phyloP scores from a whole-genome alignment of 35 echinoderm and acorn worm species.

The Heliocidaris erythrogramma region DNA sequence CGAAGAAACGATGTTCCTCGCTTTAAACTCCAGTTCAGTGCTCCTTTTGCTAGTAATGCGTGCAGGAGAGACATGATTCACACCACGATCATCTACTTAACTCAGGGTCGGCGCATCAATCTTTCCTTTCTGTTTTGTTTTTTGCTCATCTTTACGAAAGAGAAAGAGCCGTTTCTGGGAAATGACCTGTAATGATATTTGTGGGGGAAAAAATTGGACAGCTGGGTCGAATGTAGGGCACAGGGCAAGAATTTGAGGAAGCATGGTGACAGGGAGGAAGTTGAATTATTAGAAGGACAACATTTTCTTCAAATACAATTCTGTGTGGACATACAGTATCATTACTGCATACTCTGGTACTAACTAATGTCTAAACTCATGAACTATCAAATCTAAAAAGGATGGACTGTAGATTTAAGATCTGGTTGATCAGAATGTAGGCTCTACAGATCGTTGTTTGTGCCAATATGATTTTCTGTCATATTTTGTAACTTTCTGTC shows the following conservation, averaged over 20 bases:
- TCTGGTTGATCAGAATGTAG: no score
- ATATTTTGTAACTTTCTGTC: no score
- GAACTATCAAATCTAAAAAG: no score
- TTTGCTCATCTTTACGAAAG: no score
- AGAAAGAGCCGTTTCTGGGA: not conserved
- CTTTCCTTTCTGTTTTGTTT: not conserved
- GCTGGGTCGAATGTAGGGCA: not conserved
- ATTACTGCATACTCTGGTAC: no score
- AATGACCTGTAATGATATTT: not conserved
- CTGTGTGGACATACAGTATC: no score
- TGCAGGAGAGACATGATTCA: not conserved
- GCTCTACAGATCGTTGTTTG: no score
- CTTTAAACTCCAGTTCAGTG: not conserved
- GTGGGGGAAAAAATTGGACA: not conserved
- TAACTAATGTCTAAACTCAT: no score
- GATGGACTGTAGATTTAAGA: no score
- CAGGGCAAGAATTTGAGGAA: not conserved
- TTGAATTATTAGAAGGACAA: no score
- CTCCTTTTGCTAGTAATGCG: not conserved
- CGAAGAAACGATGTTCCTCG: not conserved
- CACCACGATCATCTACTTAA: not conserved
- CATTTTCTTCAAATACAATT: no score
- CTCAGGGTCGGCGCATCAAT: not conserved
- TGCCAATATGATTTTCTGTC: no score
- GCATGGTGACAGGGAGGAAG: not conserved